Conservation (phyloP, 2,113 vertebrate species). For the Thunnus maccoyii region DNA sequence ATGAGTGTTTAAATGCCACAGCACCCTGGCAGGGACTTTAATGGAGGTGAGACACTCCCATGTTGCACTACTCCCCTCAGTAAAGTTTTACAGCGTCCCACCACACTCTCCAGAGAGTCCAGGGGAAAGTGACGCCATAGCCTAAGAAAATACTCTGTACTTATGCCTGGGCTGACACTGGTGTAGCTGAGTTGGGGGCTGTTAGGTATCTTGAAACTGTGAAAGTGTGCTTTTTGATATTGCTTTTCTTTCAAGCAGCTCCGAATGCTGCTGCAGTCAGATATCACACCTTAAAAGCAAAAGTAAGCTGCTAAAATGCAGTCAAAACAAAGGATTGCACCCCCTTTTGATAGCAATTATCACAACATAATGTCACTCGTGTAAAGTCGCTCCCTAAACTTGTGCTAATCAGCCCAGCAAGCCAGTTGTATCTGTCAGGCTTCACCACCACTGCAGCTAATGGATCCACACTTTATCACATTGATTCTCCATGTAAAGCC, state of each 20-base stretch:
- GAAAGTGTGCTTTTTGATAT: slow-evolving; percentile 50
- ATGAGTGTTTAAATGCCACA: slow-evolving; percentile 78
- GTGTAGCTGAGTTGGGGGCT: slow-evolving; percentile 52
- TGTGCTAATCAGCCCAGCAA: slow-evolving; percentile 66
- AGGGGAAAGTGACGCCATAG: slow-evolving; percentile 80
- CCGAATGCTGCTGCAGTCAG: slow-evolving; percentile 36
- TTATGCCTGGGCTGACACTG: slow-evolving; percentile 65
- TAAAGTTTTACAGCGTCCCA: slow-evolving; percentile 84
- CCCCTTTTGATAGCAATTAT: slow-evolving; percentile 47
- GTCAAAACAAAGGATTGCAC: slow-evolving; percentile 22
- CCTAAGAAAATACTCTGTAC: slow-evolving; percentile 73
- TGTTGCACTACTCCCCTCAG: slow-evolving; percentile 79
- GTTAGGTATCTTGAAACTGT: slow-evolving; percentile 52
- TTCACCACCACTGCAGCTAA: slow-evolving; percentile 78
- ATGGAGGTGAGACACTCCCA: slow-evolving; percentile 82
- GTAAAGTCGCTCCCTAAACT: slow-evolving; percentile 26
- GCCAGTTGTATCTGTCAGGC: slow-evolving; percentile 73
- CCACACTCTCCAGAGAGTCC: slow-evolving; percentile 76
- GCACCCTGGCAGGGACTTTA: slow-evolving; percentile 79
- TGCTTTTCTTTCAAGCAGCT: slow-evolving; percentile 45
- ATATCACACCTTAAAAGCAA: slow-evolving; percentile 29
- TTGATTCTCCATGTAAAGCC: slow-evolving; percentile 73
- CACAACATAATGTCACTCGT: slow-evolving; percentile 39
- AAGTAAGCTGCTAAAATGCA: slow-evolving; percentile 13
- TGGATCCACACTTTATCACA: slow-evolving; percentile 76